Evolutionary conservation across 1,140 invertebrate genomes (phyloP).

Genomic region (Drosophila kohkoa): DNA sequence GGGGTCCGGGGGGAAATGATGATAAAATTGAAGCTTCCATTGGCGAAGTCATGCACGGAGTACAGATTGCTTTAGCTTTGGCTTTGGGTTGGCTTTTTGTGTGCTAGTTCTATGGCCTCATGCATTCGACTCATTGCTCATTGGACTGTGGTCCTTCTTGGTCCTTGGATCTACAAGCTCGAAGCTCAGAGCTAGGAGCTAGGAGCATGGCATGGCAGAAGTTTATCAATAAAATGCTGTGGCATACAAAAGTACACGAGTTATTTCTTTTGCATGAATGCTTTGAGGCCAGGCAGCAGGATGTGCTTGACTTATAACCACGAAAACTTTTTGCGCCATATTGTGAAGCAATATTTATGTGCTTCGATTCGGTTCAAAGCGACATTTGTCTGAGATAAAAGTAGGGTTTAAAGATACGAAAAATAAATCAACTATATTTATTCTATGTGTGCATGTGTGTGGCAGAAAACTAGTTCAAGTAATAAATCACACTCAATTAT

Average conservation of each 20-base stretch:
- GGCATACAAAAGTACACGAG: slow-evolving; percentile 73
- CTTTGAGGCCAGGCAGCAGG: slow-evolving; percentile 59
- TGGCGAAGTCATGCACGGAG: slow-evolving; percentile 46
- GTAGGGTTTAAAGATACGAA: slow-evolving; percentile 40
- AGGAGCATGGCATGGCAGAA: slow-evolving; percentile 53
- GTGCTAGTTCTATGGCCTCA: slow-evolving; percentile 1
- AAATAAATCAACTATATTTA: slow-evolving; percentile 31
- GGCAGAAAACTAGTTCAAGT: slow-evolving; percentile 26
- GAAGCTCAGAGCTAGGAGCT: slow-evolving; percentile 44
- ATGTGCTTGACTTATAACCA: slow-evolving; percentile 66
- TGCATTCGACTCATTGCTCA: slow-evolving; percentile 39
- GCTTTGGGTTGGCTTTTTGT: slow-evolving; percentile 17
- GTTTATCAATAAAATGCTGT: slow-evolving; percentile 82
- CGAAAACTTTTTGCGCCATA: slow-evolving; percentile 56
- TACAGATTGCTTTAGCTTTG: slow-evolving; percentile 46
- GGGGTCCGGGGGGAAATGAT: neutral
- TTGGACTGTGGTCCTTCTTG: slow-evolving; percentile 48
- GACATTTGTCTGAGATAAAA: slow-evolving; percentile 23
- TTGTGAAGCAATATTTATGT: slow-evolving; percentile 58
- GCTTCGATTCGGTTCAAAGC: slow-evolving; percentile 36
- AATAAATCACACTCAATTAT: slow-evolving; percentile 55
- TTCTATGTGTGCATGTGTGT: neutral
- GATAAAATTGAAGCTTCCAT: slow-evolving; percentile 53
- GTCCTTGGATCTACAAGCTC: slow-evolving; percentile 55
- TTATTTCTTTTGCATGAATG: slow-evolving; percentile 76